Evolutionary conservation across 2,797 vertebrate genomes (phyloP), one percentile per base, ranked within the genome.

Genomic region (Ispidina lecontei): DNA sequence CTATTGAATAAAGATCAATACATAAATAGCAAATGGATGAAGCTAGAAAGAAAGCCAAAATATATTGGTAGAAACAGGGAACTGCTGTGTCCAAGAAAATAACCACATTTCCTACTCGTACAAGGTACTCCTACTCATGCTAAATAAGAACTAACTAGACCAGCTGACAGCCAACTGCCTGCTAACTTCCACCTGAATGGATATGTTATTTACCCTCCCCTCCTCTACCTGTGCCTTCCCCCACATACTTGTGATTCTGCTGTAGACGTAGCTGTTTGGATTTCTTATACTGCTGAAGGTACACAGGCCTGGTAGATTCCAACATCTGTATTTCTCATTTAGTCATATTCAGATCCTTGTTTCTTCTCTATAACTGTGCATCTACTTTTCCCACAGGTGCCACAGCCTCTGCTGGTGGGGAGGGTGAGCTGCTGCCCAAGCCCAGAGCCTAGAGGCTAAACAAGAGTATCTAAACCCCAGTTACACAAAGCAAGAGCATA

Each of bases 211-310:
- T 76, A 4, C 8, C 46, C 9, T 54, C 35, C 9, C 17, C 11
- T 33, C 2, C 6, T 16, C 8, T 2, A n/a, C 1, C 5, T 11
- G 6, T 2, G 1, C 20, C 18, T 46, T 65, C 8, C 10, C 12
- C 26, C 14, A 9, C 1, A 29, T 19, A 29, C 5, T 29, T 28
- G 6, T 58, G 28, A 49, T 86, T 77, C 33, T 56, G 33, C 20
- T 72, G 12, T 63, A 14, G 12, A 28, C 29, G 9, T 22, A n/a
- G 5, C 18, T 74, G 3, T 51, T 51, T n/a, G 29, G 29, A 43
- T 14, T 75, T 55, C 18, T 72, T 56, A 49, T 35, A 64, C 10
- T 46, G 76, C n/a, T 33, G n/a, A 92, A 80, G 5, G 26, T 15
- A 43, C 8, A 37, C 3, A 37, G 7, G 26, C 22, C 7, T 54